Percentiles rank a stretch among this genome's conserved stretches.
These are phyloP conservation scores for Parazoanthus darwini DNA, from an alignment of 92 coral and sea anemone genomes.

Conservation along the genomic window DNA sequence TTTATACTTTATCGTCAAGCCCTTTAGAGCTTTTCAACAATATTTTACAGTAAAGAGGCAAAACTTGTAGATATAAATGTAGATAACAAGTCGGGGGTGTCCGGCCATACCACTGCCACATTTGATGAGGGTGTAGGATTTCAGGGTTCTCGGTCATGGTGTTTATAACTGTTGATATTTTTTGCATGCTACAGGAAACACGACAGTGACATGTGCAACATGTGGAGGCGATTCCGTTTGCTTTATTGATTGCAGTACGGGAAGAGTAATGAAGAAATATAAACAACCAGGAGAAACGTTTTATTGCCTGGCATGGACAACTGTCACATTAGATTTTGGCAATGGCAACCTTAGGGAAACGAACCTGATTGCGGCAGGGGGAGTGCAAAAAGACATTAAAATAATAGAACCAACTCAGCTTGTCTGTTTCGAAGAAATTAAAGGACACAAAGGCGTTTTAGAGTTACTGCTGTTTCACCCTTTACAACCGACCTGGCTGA, in stretches of 20 bases:
- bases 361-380: slow-evolving; percentile 91
- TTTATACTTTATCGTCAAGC: too few relatives aligned
- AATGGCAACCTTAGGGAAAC: slow-evolving; percentile 72
- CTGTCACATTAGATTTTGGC: slow-evolving; percentile 74
- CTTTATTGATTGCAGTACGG: slow-evolving; percentile 93
- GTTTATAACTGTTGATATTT: too few relatives aligned
- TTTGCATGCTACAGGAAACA: slow-evolving; percentile 56
- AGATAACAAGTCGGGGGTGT: too few relatives aligned
- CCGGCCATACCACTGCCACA: too few relatives aligned
- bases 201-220: slow-evolving; percentile 92
- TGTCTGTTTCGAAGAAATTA: slow-evolving; percentile 94
- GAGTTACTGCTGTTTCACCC: slow-evolving; percentile 91
- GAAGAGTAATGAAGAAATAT: slow-evolving; percentile 94
- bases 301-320: slow-evolving; percentile 97
- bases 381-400: slow-evolving; percentile 83
- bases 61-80: too few relatives aligned
- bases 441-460: slow-evolving; percentile 87
- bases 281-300: slow-evolving; percentile 98
- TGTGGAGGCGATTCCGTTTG: slow-evolving; percentile 99
- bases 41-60: too few relatives aligned
- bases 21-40: too few relatives aligned
- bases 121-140: too few relatives aligned
- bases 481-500: slow-evolving; percentile 84
- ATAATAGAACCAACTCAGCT: slow-evolving; percentile 94
- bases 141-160: too few relatives aligned